phyloP scores from a whole-genome alignment of 1,140 invertebrate species.

The Hycleus phaleratus region DNA sequence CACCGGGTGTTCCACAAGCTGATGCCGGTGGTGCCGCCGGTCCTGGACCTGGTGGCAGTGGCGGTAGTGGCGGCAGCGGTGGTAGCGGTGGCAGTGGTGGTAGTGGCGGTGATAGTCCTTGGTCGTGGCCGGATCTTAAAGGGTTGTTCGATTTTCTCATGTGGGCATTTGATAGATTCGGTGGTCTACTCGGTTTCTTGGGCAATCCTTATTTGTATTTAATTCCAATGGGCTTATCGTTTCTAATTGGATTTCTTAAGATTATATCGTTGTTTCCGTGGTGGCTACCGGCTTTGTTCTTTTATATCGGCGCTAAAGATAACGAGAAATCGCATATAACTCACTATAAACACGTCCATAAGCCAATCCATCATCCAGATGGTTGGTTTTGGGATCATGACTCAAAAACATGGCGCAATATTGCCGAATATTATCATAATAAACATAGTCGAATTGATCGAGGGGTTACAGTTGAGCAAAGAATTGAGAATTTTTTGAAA shows the following conservation, averaged over 20 bases:
- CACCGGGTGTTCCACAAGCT: constrained; percentile 5
- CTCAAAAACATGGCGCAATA: constrained; percentile 36
- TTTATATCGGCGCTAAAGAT: constrained; percentile 24
- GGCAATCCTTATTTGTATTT: constrained; percentile 34
- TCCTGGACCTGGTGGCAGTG: constrained; percentile 38
- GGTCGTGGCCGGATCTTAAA: constrained; percentile 32
- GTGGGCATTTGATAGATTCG: constrained; percentile 20
- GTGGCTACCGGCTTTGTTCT: constrained; percentile 35
- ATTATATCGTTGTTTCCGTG: constrained; percentile 36
- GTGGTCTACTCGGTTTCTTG: constrained; percentile 24
- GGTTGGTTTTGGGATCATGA: constrained; percentile 39
- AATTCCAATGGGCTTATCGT: constrained; percentile 29
- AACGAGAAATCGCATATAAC: constrained; percentile 24
- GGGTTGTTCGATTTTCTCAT: constrained; percentile 30
- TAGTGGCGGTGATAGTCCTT: constrained; percentile 37
- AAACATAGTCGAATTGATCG: constrained; percentile 5
- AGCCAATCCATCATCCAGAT: constrained; percentile 34
- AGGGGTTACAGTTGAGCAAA: neutral
- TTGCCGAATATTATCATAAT: constrained; percentile 18
- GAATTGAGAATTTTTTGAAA: constrained; percentile 10
- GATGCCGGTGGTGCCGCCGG: constrained; percentile 34
- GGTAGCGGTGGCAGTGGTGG: constrained; percentile 36
- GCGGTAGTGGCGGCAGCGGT: constrained; percentile 40
- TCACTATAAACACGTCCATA: constrained; percentile 36
- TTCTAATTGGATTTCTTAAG: constrained; percentile 25